These are phyloP conservation scores for Leucophenga montana DNA, from an alignment of 2,888 invertebrate species.

Conservation along the genomic window DNA sequence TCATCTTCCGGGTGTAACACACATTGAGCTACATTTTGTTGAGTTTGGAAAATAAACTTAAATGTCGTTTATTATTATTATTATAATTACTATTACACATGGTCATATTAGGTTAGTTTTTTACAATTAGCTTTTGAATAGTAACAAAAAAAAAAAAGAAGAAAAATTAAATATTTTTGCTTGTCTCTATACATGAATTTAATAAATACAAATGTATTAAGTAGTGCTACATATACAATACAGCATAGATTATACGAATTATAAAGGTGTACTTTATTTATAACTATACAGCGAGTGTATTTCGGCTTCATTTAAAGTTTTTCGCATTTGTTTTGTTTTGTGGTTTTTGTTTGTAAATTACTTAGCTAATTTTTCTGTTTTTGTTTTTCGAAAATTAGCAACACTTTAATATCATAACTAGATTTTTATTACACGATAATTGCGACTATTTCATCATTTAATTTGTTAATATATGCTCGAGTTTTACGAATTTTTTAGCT, in stretches of 20 bases:
- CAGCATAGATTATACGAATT: too few relatives aligned
- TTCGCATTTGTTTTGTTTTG: background rate
- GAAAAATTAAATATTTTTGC: background rate
- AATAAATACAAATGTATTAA: background rate
- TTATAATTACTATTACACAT: too few relatives aligned
- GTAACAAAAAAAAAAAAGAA: too few relatives aligned
- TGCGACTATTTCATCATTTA: conserved; percentile 8
- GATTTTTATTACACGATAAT: conserved; percentile 17
- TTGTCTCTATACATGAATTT: background rate
- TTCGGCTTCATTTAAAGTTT: background rate
- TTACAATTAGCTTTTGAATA: background rate
- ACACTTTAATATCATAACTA: conserved; percentile 19
- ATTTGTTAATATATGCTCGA: background rate
- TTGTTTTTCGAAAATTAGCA: background rate
- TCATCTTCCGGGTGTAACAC: background rate
- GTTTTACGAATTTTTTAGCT: conserved; percentile 12
- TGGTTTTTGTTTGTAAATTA: background rate
- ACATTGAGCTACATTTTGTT: background rate
- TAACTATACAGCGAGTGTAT: conserved; percentile 17
- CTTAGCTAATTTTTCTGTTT: conserved; percentile 3
- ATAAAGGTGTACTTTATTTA: background rate
- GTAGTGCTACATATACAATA: conserved; percentile 5
- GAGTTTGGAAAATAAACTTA: too few relatives aligned
- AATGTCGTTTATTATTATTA: too few relatives aligned
- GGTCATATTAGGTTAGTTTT: background rate